Evolutionary conservation across 2,888 invertebrate species (phyloP).

Genomic region (Gasteruption jaculator): DNA sequence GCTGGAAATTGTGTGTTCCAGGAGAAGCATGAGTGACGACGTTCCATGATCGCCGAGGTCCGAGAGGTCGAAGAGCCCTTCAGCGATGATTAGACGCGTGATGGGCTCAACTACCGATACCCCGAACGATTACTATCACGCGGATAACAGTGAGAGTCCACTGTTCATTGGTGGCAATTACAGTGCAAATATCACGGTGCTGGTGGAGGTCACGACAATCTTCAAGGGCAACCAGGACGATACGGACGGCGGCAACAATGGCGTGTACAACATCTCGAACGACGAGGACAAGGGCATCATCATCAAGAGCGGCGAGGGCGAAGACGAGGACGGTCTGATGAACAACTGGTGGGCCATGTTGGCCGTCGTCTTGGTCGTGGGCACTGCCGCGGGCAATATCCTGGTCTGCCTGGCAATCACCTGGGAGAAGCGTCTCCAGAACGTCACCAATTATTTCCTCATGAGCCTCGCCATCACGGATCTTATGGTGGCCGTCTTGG

Average conservation of each 20-base stretch:
- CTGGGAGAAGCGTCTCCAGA: constrained; percentile 87
- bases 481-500: constrained; percentile 87
- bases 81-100: too few relatives aligned
- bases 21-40: too few relatives aligned
- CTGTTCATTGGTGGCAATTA: too few relatives aligned
- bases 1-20: too few relatives aligned
- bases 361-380: constrained; percentile 72
- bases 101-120: too few relatives aligned
- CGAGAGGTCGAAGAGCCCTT: too few relatives aligned
- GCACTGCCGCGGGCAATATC: constrained; percentile 88
- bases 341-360: constrained; percentile 82
- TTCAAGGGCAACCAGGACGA: not conserved
- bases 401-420: constrained; percentile 91
- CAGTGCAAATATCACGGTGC: not conserved
- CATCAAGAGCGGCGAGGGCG: not conserved
- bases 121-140: too few relatives aligned
- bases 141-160: too few relatives aligned
- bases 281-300: constrained; percentile 8
- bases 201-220: not conserved
- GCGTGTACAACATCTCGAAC: not conserved
- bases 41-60: too few relatives aligned
- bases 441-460: constrained; percentile 95
- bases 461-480: constrained; percentile 95
- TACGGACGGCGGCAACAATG: not conserved
- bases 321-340: constrained; percentile 17